Conservation (phyloP, 2,797 vertebrate genomes). For the Tiaroga cobitis region DNA sequence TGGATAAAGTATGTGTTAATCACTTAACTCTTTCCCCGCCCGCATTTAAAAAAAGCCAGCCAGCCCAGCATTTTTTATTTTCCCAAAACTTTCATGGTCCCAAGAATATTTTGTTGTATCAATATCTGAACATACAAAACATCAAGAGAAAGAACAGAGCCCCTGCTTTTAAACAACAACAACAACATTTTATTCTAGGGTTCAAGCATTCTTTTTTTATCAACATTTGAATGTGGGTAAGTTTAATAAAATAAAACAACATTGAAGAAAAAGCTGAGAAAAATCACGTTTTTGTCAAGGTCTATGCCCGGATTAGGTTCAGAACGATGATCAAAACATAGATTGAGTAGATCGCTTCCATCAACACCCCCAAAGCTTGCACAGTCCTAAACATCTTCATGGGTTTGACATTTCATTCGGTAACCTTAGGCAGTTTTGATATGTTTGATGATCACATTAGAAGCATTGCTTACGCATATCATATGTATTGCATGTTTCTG, state of each 20-base stretch:
- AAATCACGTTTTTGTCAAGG: neutral
- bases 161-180: neutral
- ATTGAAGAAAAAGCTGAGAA: too few relatives aligned
- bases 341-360: neutral
- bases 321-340: neutral
- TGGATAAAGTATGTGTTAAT: neutral
- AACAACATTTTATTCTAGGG: neutral
- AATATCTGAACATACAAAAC: neutral
- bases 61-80: neutral
- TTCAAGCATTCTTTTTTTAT: neutral
- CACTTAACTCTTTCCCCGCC: neutral
- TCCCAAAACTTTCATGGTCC: neutral
- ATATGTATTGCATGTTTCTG: neutral
- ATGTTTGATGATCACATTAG: neutral
- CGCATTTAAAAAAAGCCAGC: too few relatives aligned
- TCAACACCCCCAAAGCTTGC: neutral
- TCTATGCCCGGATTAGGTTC: rapidly evolving
- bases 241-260: neutral
- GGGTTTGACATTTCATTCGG: neutral
- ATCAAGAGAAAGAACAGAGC: neutral
- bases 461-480: neutral
- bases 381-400: neutral
- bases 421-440: neutral
- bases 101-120: neutral
- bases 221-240: neutral